Conservation (phyloP, 2,113 vertebrate species). For the Microcebus ravelobensis region DNA sequence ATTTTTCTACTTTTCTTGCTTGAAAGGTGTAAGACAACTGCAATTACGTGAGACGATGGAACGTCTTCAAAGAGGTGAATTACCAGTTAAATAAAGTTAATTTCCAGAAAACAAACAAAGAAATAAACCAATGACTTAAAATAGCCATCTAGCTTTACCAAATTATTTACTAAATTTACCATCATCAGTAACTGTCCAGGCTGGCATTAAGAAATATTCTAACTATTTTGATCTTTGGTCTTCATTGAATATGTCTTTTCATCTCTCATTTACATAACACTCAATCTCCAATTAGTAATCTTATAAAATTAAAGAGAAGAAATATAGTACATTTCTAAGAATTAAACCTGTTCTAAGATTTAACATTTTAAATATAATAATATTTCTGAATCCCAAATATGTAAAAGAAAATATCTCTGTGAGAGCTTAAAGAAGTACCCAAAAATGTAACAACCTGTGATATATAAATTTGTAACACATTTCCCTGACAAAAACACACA, state of each 20-base stretch:
- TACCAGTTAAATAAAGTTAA: not conserved
- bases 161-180: not conserved
- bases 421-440: conserved; percentile 24
- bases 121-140: not conserved
- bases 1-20: conserved; percentile 16
- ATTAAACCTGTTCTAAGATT: not conserved
- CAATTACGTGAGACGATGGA: not conserved
- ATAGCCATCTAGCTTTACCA: not conserved
- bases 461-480: conserved; percentile 66
- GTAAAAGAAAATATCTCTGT: not conserved
- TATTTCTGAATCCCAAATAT: conserved; percentile 22
- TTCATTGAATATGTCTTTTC: not conserved
- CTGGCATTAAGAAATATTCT: not conserved
- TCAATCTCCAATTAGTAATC: not conserved
- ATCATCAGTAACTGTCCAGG: not conserved
- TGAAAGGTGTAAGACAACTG: not conserved
- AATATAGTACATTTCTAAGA: not conserved
- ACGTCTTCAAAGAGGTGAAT: not conserved
- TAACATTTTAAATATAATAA: not conserved
- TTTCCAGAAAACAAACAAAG: not conserved
- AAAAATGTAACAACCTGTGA: conserved; percentile 62
- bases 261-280: not conserved
- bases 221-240: not conserved
- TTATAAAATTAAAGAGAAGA: conserved; percentile 2
- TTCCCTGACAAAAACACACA: conserved; percentile 74